Conservation (phyloP, 2,113 vertebrate species). For the Fregetta grallaria region DNA sequence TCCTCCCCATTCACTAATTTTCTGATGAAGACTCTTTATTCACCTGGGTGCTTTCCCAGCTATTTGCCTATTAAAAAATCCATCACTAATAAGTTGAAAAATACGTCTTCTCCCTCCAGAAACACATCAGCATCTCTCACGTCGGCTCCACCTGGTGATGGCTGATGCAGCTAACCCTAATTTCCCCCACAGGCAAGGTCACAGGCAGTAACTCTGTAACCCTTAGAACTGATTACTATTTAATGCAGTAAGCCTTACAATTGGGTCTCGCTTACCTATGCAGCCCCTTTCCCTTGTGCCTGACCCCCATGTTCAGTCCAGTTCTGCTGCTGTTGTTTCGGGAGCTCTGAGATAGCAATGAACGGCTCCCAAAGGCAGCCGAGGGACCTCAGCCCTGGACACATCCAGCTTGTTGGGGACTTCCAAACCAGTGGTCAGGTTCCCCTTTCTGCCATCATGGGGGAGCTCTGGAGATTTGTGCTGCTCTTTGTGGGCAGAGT, state of each 20-base stretch:
- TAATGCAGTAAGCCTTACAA: not conserved
- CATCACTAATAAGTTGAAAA: not conserved
- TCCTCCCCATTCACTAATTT: not conserved
- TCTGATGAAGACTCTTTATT: not conserved
- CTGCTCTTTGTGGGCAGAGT: not conserved
- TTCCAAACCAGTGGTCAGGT: not conserved
- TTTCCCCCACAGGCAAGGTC: not conserved
- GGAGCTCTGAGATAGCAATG: not conserved
- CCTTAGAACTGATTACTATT: not conserved
- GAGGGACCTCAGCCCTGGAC: not conserved
- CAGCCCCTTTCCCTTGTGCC: not conserved
- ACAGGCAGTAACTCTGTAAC: not conserved
- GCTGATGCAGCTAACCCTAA: not conserved
- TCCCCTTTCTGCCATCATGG: not conserved
- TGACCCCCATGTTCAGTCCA: not conserved
- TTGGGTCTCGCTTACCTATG: accelerated
- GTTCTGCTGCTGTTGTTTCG: not conserved
- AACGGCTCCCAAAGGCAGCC: not conserved
- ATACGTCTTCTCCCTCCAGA: not conserved
- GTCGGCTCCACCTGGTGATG: not conserved
- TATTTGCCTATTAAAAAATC: not conserved
- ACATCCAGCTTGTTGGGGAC: not conserved
- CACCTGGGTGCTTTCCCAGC: not conserved
- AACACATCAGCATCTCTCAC: not conserved
- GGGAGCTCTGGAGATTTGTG: not conserved